Base-by-base conservation (phyloP, 2,113 vertebrate genomes). In the Pelusios castaneus region DNA sequence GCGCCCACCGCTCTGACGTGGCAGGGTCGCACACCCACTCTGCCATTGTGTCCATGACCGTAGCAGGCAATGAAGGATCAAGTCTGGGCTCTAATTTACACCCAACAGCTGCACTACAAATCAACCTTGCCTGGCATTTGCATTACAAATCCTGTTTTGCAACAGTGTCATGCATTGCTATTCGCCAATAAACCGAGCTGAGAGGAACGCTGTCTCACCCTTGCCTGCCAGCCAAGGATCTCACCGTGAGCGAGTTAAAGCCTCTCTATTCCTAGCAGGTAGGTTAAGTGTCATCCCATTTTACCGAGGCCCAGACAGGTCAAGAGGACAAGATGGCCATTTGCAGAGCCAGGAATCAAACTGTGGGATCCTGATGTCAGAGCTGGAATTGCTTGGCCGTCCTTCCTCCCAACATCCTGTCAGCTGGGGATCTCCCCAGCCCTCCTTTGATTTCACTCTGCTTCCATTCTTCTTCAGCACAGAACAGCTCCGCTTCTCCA, bases 1-100 rank as follows among this genome's bases (percentile, higher is more conserved):
- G 14, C 14, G 9, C 43, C 43, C 10, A 11, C 10, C 0, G 0
- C 79, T 7, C 13, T 63, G 87, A 67, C 0, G 0, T 2, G 54
- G 58, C 34, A 52, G n/a, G 31, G 3, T 41, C 12, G 13, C 29
- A 56, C 51, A 14, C 31, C 0, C 0, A 58, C 63, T 80, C 75
- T 1, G 2, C 38, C 1, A 21, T 78, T 67, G 91, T 76, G 58
- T 31, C 0, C 0, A 49, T 58, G 51, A 54, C 84, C 73, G 1
- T 1, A 63, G 49, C 25, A 80, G 70, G 67, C 5, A 67, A 67
- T 2, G 63, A 67, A 67, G 34, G 60, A 67, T 4, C 34, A 67
- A n/a, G 31, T 45, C 7, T n/a, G n/a, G 47, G 80, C n/a, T 56
- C 91, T 21, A 8, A 41, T 21, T 51, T 51, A 77, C 2, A 0